phyloP scores from a whole-genome alignment of 92 coral and sea anemone genomes.

The Phymanthus crucifer region DNA sequence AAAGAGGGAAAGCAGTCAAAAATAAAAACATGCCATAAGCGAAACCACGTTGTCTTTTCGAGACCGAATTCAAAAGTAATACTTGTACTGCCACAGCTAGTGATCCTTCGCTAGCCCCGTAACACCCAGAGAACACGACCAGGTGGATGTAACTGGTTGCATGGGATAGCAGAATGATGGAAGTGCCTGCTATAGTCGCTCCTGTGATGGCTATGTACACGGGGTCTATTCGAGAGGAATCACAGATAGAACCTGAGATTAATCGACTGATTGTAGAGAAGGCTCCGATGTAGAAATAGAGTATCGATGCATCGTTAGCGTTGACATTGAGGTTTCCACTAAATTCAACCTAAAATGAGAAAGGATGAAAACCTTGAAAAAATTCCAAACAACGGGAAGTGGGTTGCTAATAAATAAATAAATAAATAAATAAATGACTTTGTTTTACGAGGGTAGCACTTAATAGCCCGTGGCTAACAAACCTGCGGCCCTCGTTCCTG shows the following conservation, averaged over 20 bases:
- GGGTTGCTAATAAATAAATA: too few relatives aligned
- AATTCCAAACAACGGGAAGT: too few relatives aligned
- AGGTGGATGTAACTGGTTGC: slow-evolving; percentile 10
- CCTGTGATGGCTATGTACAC: slow-evolving; percentile 2
- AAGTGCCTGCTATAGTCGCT: not conserved
- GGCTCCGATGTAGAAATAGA: slow-evolving; percentile 34
- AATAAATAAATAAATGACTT: too few relatives aligned
- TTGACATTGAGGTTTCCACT: slow-evolving; percentile 17
- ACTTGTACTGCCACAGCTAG: not conserved
- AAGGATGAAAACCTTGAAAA: not conserved
- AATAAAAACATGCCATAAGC: slow-evolving; percentile 27
- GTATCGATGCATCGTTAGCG: slow-evolving; percentile 24
- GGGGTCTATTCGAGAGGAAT: slow-evolving; percentile 1
- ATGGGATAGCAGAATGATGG: slow-evolving; percentile 4
- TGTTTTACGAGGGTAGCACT: too few relatives aligned
- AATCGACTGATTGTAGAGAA: slow-evolving; percentile 22
- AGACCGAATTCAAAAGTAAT: not conserved
- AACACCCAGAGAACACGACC: not conserved
- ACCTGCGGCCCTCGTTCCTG: too few relatives aligned
- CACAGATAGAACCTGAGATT: slow-evolving; percentile 15
- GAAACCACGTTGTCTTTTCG: slow-evolving; percentile 12
- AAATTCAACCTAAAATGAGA: slow-evolving; percentile 15
- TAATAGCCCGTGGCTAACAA: too few relatives aligned
- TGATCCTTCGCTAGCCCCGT: slow-evolving; percentile 17
- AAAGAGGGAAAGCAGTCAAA: slow-evolving; percentile 16